Conservation (phyloP, 1,140 invertebrate genomes). For the Drosophila mayri region DNA sequence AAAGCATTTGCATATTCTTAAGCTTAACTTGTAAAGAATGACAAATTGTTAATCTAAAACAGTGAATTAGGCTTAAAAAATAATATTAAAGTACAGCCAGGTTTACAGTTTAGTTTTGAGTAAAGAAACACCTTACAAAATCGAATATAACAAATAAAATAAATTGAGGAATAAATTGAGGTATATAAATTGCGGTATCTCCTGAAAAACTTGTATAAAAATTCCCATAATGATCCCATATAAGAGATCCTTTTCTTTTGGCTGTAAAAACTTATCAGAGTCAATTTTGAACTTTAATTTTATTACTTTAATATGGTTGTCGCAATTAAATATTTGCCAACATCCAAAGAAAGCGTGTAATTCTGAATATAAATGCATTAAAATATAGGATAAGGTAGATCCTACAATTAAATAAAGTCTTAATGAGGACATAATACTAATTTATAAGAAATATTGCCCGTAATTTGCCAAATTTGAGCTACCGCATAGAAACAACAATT, state of each 20-base stretch:
- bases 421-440: constrained; percentile 5
- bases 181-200: too few species aligned
- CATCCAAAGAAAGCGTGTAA: constrained; percentile 66
- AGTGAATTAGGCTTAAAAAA: constrained; percentile 27
- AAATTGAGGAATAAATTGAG: too few species aligned
- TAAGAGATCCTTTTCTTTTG: background rate
- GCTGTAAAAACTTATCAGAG: constrained; percentile 22
- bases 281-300: constrained; percentile 59
- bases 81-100: background rate
- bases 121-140: too few species aligned
- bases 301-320: constrained; percentile 24
- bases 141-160: background rate
- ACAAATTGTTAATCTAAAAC: constrained; percentile 32
- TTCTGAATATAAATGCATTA: constrained; percentile 66
- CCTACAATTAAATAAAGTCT: background rate
- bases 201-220: too few species aligned
- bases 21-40: background rate
- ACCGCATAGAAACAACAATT: background rate
- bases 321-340: constrained; percentile 36
- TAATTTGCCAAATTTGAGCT: background rate
- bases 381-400: background rate
- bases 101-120: too few species aligned
- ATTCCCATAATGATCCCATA: too few species aligned
- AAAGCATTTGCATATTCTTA: constrained; percentile 3
- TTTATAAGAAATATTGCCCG: background rate